These are phyloP conservation scores for Tryphoninae sp. DNA, from an alignment of 2,888 invertebrate species.

Conservation along the genomic window DNA sequence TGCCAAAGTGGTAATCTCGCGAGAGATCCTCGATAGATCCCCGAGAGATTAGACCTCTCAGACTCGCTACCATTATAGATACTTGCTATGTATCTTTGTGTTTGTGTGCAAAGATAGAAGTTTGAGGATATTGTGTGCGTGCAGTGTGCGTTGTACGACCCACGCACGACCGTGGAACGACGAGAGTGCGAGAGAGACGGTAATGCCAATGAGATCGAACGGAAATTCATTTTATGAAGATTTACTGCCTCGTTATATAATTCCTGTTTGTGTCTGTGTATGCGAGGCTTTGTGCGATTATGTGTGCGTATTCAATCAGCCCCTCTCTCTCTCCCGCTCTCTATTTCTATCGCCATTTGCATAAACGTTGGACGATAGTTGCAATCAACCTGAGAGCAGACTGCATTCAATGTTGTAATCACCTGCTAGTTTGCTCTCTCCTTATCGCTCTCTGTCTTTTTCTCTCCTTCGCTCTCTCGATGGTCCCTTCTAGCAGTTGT, in stretches of 20 bases:
- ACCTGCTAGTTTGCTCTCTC: neutral
- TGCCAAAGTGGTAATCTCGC: constrained; percentile 75
- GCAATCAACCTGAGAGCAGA: constrained; percentile 39
- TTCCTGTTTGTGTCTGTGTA: constrained; percentile 13
- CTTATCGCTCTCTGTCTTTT: too few relatives aligned
- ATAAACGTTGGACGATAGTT: constrained; percentile 56
- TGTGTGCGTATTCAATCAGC: constrained; percentile 29
- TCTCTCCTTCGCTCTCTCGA: neutral
- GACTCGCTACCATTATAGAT: constrained; percentile 23
- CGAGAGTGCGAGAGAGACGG: constrained; percentile 46
- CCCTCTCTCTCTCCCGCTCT: too few relatives aligned
- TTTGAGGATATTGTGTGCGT: constrained; percentile 1
- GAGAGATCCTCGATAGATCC: constrained; percentile 75
- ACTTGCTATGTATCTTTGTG: neutral
- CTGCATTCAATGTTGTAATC: constrained; percentile 36
- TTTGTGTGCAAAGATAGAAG: neutral
- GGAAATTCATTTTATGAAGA: constrained; percentile 64
- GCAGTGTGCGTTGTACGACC: constrained; percentile 40
- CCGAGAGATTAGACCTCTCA: constrained; percentile 73
- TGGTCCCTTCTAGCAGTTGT: neutral
- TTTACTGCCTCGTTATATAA: constrained; percentile 58
- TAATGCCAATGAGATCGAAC: constrained; percentile 62
- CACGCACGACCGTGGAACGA: constrained; percentile 42
- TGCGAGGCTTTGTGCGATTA: neutral
- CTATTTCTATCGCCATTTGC: constrained; percentile 49